phyloP scores from a whole-genome alignment of 2,113 vertebrate genomes.

The Meriones unguiculatus region DNA sequence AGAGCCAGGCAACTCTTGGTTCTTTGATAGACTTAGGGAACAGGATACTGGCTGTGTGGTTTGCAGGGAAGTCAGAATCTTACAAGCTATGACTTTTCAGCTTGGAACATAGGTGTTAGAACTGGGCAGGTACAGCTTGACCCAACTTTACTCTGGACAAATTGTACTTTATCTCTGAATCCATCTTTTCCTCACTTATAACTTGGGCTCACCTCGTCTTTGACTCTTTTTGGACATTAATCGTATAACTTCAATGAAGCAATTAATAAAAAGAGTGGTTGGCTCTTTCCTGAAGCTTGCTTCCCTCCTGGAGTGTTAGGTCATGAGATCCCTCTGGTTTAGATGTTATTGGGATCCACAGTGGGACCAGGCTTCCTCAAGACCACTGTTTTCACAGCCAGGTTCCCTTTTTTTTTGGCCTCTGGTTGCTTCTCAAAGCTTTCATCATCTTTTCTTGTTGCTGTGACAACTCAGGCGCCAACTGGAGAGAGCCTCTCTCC shows the following conservation, averaged over 20 bases:
- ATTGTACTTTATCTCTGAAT: background rate
- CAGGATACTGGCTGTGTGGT: background rate
- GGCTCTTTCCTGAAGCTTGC: background rate
- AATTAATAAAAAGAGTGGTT: background rate
- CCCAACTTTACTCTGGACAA: background rate
- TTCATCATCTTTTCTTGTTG: slow-evolving; percentile 51
- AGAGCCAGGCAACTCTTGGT: background rate
- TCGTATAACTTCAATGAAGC: background rate
- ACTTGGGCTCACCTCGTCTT: background rate
- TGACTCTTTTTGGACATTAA: background rate
- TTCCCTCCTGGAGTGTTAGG: background rate
- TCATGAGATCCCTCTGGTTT: background rate
- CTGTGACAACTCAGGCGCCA: slow-evolving; percentile 24
- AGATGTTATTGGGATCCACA: background rate
- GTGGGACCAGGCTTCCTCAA: background rate
- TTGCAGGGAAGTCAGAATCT: background rate
- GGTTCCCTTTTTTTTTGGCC: background rate
- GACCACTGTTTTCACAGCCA: background rate
- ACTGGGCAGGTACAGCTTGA: background rate
- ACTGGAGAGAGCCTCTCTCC: slow-evolving; percentile 16
- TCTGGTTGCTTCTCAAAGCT: slow-evolving; percentile 1
- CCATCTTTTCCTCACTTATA: background rate
- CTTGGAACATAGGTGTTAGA: background rate
- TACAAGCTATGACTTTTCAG: background rate
- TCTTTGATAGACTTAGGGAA: background rate